phyloP scores from a whole-genome alignment of 1,140 invertebrate species.

The Temnothorax nylanderi region DNA sequence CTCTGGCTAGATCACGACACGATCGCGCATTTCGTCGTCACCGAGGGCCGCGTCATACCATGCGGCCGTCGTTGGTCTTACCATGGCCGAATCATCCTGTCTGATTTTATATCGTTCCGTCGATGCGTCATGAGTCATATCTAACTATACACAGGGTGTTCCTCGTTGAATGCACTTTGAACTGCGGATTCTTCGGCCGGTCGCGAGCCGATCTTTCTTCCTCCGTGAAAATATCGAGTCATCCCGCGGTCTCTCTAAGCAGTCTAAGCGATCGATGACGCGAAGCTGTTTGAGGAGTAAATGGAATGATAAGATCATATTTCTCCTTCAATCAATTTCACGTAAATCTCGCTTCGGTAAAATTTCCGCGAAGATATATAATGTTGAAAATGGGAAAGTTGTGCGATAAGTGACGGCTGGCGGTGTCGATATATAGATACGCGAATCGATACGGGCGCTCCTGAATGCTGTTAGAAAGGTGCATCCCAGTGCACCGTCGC shows the following conservation, averaged over 20 bases:
- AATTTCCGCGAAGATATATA: not conserved
- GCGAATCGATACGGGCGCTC: conserved; percentile 11
- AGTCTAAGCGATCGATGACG: not conserved
- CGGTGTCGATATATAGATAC: not conserved
- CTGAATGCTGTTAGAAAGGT: conserved; percentile 40
- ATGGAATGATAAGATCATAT: not conserved
- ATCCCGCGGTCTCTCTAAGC: not conserved
- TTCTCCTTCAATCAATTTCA: not conserved
- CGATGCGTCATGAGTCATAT: conserved; percentile 16
- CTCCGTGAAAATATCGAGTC: not conserved
- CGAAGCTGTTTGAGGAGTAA: not conserved
- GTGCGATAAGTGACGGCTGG: not conserved
- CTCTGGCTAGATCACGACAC: conserved; percentile 61
- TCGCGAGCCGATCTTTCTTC: not conserved
- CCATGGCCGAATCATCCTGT: conserved; percentile 55
- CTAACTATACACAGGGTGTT: not conserved
- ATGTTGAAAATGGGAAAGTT: not conserved
- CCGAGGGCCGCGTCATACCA: conserved; percentile 59
- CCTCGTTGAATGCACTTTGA: not conserved
- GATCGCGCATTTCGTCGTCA: conserved; percentile 59
- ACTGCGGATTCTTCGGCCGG: not conserved
- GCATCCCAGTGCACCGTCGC: conserved; percentile 20
- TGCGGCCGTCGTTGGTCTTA: conserved; percentile 42
- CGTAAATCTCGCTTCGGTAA: not conserved
- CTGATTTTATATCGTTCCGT: conserved; percentile 48